Conservation (phyloP, 2,888 invertebrate species). For the Acleris literana region DNA sequence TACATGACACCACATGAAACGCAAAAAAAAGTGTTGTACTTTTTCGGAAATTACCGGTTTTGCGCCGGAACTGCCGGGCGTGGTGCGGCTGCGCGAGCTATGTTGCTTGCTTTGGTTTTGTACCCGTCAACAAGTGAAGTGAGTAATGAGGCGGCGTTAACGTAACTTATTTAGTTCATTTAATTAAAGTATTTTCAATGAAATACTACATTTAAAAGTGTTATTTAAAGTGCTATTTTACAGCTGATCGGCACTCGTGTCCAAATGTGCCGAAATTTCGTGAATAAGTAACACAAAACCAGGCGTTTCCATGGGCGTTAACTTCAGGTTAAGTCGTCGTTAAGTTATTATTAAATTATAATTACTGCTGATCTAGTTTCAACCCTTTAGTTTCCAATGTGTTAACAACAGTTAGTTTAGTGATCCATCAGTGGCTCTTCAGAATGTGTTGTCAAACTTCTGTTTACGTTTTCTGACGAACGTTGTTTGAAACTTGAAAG, state of each 20-base stretch:
- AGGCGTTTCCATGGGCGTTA: slow-evolving; percentile 77
- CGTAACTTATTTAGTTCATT: slow-evolving; percentile 65
- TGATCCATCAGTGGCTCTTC: background rate
- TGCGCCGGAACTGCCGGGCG: slow-evolving; percentile 66
- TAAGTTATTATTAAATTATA: slow-evolving; percentile 76
- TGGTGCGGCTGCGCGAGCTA: slow-evolving; percentile 77
- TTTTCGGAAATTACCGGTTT: slow-evolving; percentile 49
- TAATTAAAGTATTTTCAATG: slow-evolving; percentile 54
- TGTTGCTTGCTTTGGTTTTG: slow-evolving; percentile 42
- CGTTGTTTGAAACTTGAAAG: slow-evolving; percentile 46
- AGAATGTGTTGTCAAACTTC: background rate
- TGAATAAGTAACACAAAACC: slow-evolving; percentile 51
- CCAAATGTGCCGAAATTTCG: slow-evolving; percentile 50
- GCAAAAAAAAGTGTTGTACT: slow-evolving; percentile 12
- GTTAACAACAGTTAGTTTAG: background rate
- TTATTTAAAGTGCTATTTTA: slow-evolving; percentile 35
- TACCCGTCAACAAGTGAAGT: slow-evolving; percentile 63
- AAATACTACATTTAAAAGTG: slow-evolving; percentile 41
- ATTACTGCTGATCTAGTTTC: slow-evolving; percentile 56
- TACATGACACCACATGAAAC: no score
- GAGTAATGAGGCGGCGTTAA: slow-evolving; percentile 64
- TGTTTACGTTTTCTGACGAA: slow-evolving; percentile 49
- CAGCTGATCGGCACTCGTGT: slow-evolving; percentile 46
- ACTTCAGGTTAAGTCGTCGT: slow-evolving; percentile 73
- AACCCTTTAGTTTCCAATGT: slow-evolving; percentile 37